Percentiles rank a stretch among this genome's conserved stretches.
These are phyloP conservation scores for Sycobia sp. DNA, from an alignment of 1,140 invertebrate species.

Conservation along the genomic window DNA sequence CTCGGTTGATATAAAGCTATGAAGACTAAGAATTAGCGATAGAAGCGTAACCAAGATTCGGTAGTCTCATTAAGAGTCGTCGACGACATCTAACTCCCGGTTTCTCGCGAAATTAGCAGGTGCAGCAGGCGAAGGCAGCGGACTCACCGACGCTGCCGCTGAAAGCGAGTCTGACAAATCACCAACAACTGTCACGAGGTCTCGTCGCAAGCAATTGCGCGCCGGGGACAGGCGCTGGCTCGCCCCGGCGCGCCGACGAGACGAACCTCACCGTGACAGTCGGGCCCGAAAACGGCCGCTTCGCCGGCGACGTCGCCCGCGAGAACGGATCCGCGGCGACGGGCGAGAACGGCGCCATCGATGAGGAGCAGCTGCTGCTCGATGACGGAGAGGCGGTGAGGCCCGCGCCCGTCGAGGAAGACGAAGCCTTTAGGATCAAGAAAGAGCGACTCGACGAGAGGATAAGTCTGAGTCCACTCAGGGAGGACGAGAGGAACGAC, in stretches of 20 bases:
- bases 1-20: no score
- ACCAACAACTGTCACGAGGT: conserved; percentile 45
- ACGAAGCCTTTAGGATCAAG: conserved; percentile 9
- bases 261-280: conserved; percentile 54
- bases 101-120: conserved; percentile 34
- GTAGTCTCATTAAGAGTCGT: conserved; percentile 39
- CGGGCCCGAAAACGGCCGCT: conserved; percentile 46
- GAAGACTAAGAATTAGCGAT: background rate
- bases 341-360: conserved; percentile 37
- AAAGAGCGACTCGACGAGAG: conserved; percentile 24
- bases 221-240: conserved; percentile 61
- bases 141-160: conserved; percentile 39
- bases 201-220: conserved; percentile 43
- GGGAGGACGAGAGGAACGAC: background rate
- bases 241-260: conserved; percentile 46
- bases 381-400: conserved; percentile 36
- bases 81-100: no score
- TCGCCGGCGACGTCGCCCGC: conserved; percentile 40
- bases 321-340: conserved; percentile 36
- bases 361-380: conserved; percentile 42
- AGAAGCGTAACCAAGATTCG: background rate
- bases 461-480: conserved; percentile 20
- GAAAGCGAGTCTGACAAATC: conserved; percentile 42
- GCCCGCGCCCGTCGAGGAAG: background rate
- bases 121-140: conserved; percentile 46